A percentile compares a stretch with the other conserved stretches of the same genome.
Conservation (phyloP, 2,113 vertebrate genomes). For the Myotis davidii region DNA sequence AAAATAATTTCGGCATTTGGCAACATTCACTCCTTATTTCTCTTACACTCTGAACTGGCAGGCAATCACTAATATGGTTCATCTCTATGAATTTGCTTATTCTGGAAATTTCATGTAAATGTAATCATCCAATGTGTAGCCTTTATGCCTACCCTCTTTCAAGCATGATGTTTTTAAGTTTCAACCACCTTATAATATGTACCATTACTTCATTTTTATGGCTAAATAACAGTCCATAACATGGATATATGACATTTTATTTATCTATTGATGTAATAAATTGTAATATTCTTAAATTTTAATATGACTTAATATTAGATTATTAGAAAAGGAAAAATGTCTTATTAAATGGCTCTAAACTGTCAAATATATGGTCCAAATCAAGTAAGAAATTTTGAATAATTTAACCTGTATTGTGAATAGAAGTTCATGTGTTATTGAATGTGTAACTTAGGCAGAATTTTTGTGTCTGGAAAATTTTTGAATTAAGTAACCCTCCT, state of each 20-base stretch:
- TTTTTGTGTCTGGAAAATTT: conserved; percentile 9
- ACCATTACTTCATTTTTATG: background rate
- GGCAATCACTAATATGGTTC: background rate
- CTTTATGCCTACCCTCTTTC: background rate
- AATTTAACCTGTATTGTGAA: background rate
- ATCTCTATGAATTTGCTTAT: background rate
- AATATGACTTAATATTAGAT: background rate
- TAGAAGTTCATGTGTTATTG: background rate
- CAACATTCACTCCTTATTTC: background rate
- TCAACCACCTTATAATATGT: background rate
- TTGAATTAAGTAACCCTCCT: background rate
- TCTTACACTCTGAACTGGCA: background rate
- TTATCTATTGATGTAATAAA: background rate
- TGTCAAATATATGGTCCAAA: background rate
- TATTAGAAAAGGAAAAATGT: background rate
- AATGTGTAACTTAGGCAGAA: background rate
- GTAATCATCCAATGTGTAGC: background rate
- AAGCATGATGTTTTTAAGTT: background rate
- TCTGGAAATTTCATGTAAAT: background rate
- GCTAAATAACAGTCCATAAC: background rate
- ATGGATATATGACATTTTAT: background rate
- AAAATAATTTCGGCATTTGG: background rate
- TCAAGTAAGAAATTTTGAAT: background rate
- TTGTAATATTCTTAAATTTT: background rate
- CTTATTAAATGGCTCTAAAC: background rate